Base-by-base conservation (phyloP, 2,113 vertebrate genomes). In the Rana temporaria region DNA sequence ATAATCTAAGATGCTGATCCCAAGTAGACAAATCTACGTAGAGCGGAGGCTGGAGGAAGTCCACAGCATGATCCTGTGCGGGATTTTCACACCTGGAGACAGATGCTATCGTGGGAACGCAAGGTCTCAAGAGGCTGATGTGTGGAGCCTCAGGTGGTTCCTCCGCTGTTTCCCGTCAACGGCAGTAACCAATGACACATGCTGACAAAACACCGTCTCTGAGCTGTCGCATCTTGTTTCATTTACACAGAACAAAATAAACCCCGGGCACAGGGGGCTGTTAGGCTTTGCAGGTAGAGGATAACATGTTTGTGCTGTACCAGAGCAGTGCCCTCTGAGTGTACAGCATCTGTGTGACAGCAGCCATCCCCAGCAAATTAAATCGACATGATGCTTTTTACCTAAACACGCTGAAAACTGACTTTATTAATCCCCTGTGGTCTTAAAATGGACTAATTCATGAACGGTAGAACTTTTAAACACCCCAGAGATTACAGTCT, bases 121-220 rank as follows among this genome's bases (percentile, higher is more conserved):
- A 34, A 66, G 70, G 80, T 74, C 70, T 82, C 62, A n/a, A 66
- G 80, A 69, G 70, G 80, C 62, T 56, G 80, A 42, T n/a, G 30
- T 24, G 70, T 22, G 20, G 52, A 32, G 80, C 80, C 80, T 74
- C 70, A 73, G 79, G 79, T 81, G 69, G 26, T 63, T 55, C 60
- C 48, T 73, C 64, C 55, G 8, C 52, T 67, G 53, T 57, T 74
- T 74, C 56, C 26, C 24, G 34, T 81, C 69, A 74, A 62, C 30
- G n/a, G 70, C 67, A 56, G 24, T 48, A 52, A 42, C 60, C 48
- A 62, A 57, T 82, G 80, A 65, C 79, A 82, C 79, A 38, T 72
- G 69, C 79, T 81, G 69, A 81, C 79, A 81, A 73, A 81, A 67
- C 48, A 79, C 64, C 15, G 32, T 79, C 77, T 69, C 52, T 0